These are phyloP conservation scores for Neocloeon triangulifer DNA, from an alignment of 1,140 invertebrate species.

Conservation along the genomic window DNA sequence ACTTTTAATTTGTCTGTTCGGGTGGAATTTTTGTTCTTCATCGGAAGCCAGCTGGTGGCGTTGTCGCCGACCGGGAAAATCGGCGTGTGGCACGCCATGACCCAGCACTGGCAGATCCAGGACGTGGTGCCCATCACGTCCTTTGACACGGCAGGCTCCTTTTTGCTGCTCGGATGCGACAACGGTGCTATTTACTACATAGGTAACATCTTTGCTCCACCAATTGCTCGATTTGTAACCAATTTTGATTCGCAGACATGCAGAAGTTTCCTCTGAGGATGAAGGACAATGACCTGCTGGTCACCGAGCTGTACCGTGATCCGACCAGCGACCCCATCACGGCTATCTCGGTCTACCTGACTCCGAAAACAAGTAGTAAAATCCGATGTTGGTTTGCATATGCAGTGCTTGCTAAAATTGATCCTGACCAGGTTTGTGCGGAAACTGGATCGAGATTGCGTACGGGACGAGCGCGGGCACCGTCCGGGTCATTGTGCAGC, in stretches of 20 bases:
- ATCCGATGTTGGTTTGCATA: neutral
- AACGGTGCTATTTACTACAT: constrained; percentile 97
- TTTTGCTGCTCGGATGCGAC: constrained; percentile 79
- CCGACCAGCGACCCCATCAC: constrained; percentile 87
- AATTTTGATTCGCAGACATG: constrained; percentile 54
- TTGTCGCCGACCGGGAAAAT: constrained; percentile 87
- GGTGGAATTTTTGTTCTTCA: constrained; percentile 91
- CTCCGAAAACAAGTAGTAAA: constrained; percentile 84
- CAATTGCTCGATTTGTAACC: neutral
- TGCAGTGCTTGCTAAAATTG: neutral
- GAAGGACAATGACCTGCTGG: constrained; percentile 96
- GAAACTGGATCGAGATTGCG: constrained; percentile 98
- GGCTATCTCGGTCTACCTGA: constrained; percentile 94
- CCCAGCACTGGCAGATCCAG: constrained; percentile 94
- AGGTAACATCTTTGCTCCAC: constrained; percentile 25
- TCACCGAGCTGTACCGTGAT: constrained; percentile 91
- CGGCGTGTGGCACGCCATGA: constrained; percentile 96
- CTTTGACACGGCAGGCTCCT: constrained; percentile 89
- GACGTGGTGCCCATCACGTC: constrained; percentile 86
- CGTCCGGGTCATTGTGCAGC: constrained; percentile 91
- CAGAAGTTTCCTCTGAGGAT: constrained; percentile 95
- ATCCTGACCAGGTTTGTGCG: constrained; percentile 55
- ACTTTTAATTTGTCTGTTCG: constrained; percentile 79
- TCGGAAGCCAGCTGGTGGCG: constrained; percentile 89
- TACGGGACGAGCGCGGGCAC: constrained; percentile 92